Base-by-base conservation (phyloP, 2,888 invertebrate species). In the Volucella inanis region DNA sequence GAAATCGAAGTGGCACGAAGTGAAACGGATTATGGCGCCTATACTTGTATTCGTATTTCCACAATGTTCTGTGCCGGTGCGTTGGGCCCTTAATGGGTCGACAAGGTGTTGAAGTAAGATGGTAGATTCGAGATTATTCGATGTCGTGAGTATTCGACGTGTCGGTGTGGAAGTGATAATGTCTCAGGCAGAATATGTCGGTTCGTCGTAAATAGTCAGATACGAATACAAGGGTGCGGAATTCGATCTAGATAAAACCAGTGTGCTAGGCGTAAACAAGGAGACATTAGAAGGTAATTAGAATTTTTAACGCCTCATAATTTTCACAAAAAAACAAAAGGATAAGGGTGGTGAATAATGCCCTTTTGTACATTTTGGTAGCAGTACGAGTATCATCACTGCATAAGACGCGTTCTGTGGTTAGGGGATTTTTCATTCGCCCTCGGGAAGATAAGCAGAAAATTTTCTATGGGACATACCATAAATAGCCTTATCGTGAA, bases 271-370 rank as follows among this genome's bases (percentile, higher is more conserved):
- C 12, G 1, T 9, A 31, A 12, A 2, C 10, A 2, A 31, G 22
- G 38, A 39, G 71, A 43, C 43, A 61, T 82, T 77, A 77, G 77
- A 54, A 54, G 77, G 77, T 71, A 77, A 71, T 82, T 82, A 77
- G 77, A 77, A 77, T 82, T 67, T 77, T 61, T 71, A 82, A 77
- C 71, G 65, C 71, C 49, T 57, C 77, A 77, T 81, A 70, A 80
- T 68, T 80, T 68, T 55, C 38, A 31, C 54, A 57, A n/a, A 45
- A 22, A 2, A 49, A 9, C 9, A 15, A 22, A 18, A 10, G 11
- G 45, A n/a, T 12, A 55, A 49, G 49, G 15, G 22, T 14, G 8
- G 11, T 6, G 9, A 65, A 41, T 31, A 31, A 31, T 31, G 31
- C 6, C 31, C 6, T 31, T 31, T 31, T 31, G 31, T 6, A 31